Base-by-base conservation (phyloP, 2,113 vertebrate species). In the Lagopus leucura region DNA sequence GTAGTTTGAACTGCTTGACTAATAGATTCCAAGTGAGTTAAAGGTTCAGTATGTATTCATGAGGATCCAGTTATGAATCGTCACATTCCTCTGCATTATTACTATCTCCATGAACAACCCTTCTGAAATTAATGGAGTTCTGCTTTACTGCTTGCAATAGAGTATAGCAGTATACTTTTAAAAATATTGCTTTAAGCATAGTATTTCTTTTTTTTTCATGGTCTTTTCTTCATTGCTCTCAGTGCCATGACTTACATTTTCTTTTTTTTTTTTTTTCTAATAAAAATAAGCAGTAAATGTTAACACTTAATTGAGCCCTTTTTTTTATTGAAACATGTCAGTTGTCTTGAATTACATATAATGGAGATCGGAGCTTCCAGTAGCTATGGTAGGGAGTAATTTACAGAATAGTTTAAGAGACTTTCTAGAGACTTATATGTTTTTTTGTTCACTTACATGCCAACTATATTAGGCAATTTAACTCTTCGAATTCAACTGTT, bases 401-500 rank as follows among this genome's bases (percentile, higher is more conserved):
- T 97, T 98, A 90, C 92, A 97, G 93, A 97, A 97, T 72, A 93
- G 96, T 94, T 92, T 97, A 93, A 98, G 92, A 90, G 57, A 72
- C 88, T 91, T 88, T 75, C 60, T 87, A 6, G 74, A 81, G 43
- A 32, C 6, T 71, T 19, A 70, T 22, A 38, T 9, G 25, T 0
- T 92, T 97, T 95, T 79, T 52, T 72, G 27, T 66, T 61, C 25
- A 18, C 32, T 92, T 75, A 34, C 82, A 57, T 38, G 25, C 12
- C 32, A 38, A 13, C 85, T 76, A 18, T 54, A 38, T 63, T 82
- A 61, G 22, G 79, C 21, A 79, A 24, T 55, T 24, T 66, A 77
- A 72, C 13, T 73, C 72, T 80, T 30, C 30, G 82, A 11, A 32
- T 71, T 81, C 42, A 45, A 28, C 24, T 89, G 1, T 69, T 70